phyloP scores from a whole-genome alignment of 2,888 invertebrate genomes.

The Dendrolimus houi region DNA sequence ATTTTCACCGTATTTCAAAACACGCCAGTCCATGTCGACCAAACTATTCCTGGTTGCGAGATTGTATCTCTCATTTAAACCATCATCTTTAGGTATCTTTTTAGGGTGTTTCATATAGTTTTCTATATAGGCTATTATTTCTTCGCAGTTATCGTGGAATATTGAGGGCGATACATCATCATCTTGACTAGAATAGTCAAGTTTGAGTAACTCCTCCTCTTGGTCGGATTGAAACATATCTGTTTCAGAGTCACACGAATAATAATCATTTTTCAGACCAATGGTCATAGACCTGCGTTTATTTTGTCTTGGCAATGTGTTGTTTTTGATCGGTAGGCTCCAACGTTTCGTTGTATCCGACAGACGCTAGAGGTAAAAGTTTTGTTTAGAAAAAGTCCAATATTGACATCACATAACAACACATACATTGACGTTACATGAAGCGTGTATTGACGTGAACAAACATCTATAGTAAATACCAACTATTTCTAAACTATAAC shows the following conservation, averaged over 20 bases:
- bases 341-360: slow-evolving; percentile 59
- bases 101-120: slow-evolving; percentile 36
- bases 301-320: slow-evolving; percentile 38
- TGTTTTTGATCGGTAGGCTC: slow-evolving; percentile 59
- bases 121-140: slow-evolving; percentile 58
- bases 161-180: slow-evolving; percentile 70
- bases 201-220: slow-evolving; percentile 85
- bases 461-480: neutral
- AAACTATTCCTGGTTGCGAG: slow-evolving; percentile 55
- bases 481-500: neutral
- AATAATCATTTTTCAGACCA: slow-evolving; percentile 37
- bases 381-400: slow-evolving; percentile 37
- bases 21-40: slow-evolving; percentile 67
- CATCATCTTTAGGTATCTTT: slow-evolving; percentile 37
- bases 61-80: slow-evolving; percentile 55
- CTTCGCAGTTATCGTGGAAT: slow-evolving; percentile 65
- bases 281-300: slow-evolving; percentile 43
- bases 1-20: slow-evolving; percentile 66
- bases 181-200: slow-evolving; percentile 82
- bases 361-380: slow-evolving; percentile 53
- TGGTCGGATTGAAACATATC: slow-evolving; percentile 87
- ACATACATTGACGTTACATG: slow-evolving; percentile 10
- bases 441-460: slow-evolving; percentile 1
- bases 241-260: slow-evolving; percentile 80
- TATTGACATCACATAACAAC: slow-evolving; percentile 35